A percentile compares a stretch with the other conserved stretches of the same genome.
Conservation (phyloP, 2,888 invertebrate genomes). For the Agrilus biguttatus region DNA sequence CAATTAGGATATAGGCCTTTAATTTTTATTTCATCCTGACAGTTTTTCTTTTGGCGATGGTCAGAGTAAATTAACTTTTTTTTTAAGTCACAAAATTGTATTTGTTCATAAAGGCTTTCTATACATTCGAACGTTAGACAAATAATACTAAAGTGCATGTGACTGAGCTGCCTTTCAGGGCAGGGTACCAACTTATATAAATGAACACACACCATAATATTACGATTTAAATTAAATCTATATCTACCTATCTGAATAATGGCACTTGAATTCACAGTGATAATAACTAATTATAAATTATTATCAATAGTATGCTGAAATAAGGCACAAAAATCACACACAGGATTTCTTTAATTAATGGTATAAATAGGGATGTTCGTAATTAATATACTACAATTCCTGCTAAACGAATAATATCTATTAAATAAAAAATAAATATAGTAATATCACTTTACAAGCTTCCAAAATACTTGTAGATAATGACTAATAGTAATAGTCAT, state of each 20-base stretch:
- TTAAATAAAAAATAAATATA: no score
- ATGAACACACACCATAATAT: neutral
- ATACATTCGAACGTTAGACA: neutral
- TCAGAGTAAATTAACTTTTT: neutral
- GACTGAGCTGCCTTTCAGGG: conserved; percentile 7
- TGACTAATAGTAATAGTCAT: no score
- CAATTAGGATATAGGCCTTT: no score
- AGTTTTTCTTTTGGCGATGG: neutral
- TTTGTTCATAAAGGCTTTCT: neutral
- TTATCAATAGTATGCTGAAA: neutral
- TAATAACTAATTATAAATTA: conserved; percentile 1
- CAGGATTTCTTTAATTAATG: no score
- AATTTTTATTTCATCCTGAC: neutral
- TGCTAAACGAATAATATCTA: no score
- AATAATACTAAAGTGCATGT: no score
- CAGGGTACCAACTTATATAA: neutral
- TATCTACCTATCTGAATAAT: neutral
- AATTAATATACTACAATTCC: conserved; percentile 2
- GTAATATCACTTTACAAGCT: no score
- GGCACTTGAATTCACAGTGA: neutral
- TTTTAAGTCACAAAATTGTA: neutral
- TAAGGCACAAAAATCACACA: conserved; percentile 2
- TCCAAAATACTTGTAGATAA: no score
- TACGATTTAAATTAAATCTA: neutral
- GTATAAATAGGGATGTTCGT: neutral